Evolutionary conservation across 2,797 vertebrate species (phyloP).

Genomic region (Octomys mimax): DNA sequence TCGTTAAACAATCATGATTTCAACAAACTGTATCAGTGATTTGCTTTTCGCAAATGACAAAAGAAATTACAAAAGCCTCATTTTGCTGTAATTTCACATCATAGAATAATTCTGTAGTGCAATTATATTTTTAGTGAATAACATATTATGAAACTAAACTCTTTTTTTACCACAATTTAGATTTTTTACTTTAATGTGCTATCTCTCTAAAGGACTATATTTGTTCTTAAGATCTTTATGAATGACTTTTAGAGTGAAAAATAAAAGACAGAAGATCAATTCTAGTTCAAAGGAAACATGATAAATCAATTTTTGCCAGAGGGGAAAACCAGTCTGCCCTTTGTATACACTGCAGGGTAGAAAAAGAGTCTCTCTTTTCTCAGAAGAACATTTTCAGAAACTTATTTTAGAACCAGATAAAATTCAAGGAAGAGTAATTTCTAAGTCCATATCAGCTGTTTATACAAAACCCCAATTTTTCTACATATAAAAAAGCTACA

Average conservation of each 20-base stretch:
- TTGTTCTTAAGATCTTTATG: slow-evolving; percentile 2
- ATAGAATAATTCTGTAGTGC: background rate
- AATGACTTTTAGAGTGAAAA: slow-evolving; percentile 11
- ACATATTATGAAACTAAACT: background rate
- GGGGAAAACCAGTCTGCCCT: background rate
- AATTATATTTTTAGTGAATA: slow-evolving; percentile 5
- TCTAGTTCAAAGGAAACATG: slow-evolving; percentile 52
- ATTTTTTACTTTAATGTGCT: background rate
- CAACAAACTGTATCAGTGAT: background rate
- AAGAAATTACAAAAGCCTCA: background rate
- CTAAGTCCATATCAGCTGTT: background rate
- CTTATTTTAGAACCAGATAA: background rate
- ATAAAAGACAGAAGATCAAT: background rate
- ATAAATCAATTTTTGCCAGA: slow-evolving; percentile 47
- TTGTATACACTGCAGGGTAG: background rate
- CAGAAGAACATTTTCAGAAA: slow-evolving; percentile 1
- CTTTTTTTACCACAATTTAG: background rate
- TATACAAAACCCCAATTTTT: rapidly evolving
- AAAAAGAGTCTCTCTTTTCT: background rate
- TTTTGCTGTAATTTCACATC: slow-evolving; percentile 23
- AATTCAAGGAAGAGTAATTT: background rate
- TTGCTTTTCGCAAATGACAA: background rate
- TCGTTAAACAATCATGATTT: background rate
- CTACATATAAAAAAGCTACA: background rate
- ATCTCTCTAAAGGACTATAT: background rate